A percentile compares a stretch with the other conserved stretches of the same genome.
phyloP scores from a whole-genome alignment of 2,797 vertebrate genomes.

The Hirundo rustica region DNA sequence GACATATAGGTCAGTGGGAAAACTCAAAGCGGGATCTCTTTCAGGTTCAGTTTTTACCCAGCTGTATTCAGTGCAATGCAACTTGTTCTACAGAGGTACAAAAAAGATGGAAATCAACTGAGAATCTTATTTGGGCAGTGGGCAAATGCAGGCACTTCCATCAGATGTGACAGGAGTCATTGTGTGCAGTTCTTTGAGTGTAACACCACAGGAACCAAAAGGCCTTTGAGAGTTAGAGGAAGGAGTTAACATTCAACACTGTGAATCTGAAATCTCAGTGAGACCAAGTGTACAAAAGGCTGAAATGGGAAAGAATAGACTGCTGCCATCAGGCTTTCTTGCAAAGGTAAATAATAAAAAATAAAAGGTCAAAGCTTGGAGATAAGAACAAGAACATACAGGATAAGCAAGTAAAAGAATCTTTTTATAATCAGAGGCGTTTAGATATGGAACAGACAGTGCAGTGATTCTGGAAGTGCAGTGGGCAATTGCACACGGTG shows the following conservation, averaged over 20 bases:
- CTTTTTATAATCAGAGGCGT: not conserved
- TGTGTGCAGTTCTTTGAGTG: not conserved
- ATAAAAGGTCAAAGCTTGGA: constrained; percentile 23
- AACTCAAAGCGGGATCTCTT: not conserved
- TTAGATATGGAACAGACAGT: not conserved
- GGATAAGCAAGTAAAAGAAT: not conserved
- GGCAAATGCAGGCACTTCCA: not conserved
- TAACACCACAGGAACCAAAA: not conserved
- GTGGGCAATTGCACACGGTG: not conserved
- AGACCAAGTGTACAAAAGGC: not conserved
- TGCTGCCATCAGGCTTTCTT: constrained; percentile 13
- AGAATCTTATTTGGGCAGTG: not conserved
- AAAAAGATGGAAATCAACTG: not conserved
- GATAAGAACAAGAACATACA: not conserved
- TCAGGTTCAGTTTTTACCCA: not conserved
- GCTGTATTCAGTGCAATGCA: not conserved
- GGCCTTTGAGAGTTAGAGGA: not conserved
- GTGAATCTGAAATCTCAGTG: not conserved
- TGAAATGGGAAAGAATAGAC: constrained; percentile 1
- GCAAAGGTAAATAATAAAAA: constrained; percentile 36
- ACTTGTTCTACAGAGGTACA: not conserved
- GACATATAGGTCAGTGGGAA: not conserved
- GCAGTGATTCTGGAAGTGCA: not conserved
- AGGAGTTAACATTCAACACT: constrained; percentile 14
- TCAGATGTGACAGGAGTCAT: not conserved